These are phyloP conservation scores for Lochmaea capreae DNA, from an alignment of 2,888 invertebrate species.

Conservation along the genomic window DNA sequence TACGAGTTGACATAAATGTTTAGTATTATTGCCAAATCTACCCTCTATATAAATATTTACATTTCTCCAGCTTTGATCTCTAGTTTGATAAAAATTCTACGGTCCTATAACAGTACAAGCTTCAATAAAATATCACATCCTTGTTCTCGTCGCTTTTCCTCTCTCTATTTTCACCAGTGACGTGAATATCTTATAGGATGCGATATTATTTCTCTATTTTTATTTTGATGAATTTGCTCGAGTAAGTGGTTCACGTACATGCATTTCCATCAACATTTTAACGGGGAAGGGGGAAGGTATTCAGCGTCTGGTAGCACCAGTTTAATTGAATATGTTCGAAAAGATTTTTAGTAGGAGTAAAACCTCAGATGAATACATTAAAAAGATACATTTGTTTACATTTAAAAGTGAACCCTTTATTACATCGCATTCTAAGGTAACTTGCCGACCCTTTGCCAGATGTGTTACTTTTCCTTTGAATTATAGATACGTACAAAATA, in stretches of 20 bases:
- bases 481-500: too few species aligned
- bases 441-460: too few species aligned
- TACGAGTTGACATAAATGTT: neutral
- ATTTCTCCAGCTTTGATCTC: constrained; percentile 16
- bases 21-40: constrained; percentile 17
- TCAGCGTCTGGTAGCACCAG: too few species aligned
- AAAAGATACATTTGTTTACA: too few species aligned
- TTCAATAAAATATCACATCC: constrained; percentile 9
- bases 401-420: too few species aligned
- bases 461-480: too few species aligned
- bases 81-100: constrained; percentile 14
- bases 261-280: neutral
- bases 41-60: constrained; percentile 18
- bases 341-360: too few species aligned
- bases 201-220: neutral
- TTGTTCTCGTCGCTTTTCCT: neutral
- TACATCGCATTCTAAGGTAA: too few species aligned
- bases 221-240: neutral
- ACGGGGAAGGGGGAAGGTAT: too few species aligned
- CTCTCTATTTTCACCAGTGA: constrained; percentile 1
- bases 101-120: neutral
- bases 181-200: neutral
- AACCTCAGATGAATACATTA: too few species aligned
- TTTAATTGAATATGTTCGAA: too few species aligned
- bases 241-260: neutral